These are phyloP conservation scores for Philereme vetulata DNA, from an alignment of 2,888 invertebrate genomes.

Conservation along the genomic window DNA sequence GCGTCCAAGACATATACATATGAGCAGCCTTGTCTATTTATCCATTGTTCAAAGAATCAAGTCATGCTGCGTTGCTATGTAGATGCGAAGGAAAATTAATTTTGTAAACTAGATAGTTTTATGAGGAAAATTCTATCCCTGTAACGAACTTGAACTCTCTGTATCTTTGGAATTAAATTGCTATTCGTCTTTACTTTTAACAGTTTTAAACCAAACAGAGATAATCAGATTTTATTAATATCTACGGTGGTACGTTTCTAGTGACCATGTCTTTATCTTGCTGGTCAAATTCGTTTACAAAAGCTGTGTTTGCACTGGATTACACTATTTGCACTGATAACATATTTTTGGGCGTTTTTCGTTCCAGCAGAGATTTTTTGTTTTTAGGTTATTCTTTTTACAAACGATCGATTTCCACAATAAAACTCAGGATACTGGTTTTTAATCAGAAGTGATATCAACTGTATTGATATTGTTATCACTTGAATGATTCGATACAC, in stretches of 20 bases:
- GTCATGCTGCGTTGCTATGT: neutral
- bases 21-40: neutral
- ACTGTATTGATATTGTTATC: slow-evolving; percentile 11
- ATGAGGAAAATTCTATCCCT: neutral
- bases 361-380: neutral
- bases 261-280: too few relatives aligned
- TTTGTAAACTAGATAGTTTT: neutral
- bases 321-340: slow-evolving; percentile 2
- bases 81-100: neutral
- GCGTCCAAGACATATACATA: neutral
- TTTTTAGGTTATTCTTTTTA: neutral
- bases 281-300: slow-evolving; percentile 2
- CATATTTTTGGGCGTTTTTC: neutral
- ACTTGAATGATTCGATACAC: neutral
- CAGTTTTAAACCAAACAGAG: too few relatives aligned
- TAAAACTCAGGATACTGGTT: slow-evolving; percentile 6
- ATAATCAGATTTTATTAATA: too few relatives aligned
- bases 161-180: too few relatives aligned
- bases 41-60: neutral
- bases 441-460: slow-evolving; percentile 5
- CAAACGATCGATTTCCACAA: neutral
- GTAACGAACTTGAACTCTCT: too few relatives aligned
- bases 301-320: slow-evolving; percentile 6
- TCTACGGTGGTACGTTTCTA: too few relatives aligned
- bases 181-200: too few relatives aligned